Evolutionary conservation across 1,140 invertebrate genomes (phyloP).

Genomic region (Colletes gigas): DNA sequence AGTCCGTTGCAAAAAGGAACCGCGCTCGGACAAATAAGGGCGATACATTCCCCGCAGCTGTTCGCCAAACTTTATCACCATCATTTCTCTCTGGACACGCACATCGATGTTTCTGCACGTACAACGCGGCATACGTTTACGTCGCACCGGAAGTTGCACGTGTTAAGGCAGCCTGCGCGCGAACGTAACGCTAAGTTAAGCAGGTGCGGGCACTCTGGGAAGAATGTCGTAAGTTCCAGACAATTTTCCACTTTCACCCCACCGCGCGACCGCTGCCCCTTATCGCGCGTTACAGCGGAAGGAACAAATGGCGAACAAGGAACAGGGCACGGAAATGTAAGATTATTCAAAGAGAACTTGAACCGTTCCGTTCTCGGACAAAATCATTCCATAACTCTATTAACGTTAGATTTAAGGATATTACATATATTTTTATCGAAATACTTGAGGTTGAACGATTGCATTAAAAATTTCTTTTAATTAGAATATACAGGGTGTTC

Average conservation of each 20-base stretch:
- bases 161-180: slow-evolving; percentile 2
- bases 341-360: neutral
- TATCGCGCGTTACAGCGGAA: no score
- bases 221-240: slow-evolving; percentile 13
- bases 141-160: slow-evolving; percentile 2
- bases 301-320: neutral
- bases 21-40: slow-evolving; percentile 69
- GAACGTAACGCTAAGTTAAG: neutral
- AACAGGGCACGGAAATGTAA: neutral
- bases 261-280: neutral
- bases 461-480: no score
- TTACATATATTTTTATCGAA: no score
- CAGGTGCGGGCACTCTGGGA: neutral
- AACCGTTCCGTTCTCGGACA: neutral
- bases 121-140: neutral
- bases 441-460: no score
- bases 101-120: slow-evolving; percentile 4
- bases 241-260: neutral
- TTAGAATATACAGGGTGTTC: no score
- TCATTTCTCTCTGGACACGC: slow-evolving; percentile 20
- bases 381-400: no score
- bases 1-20: slow-evolving; percentile 38
- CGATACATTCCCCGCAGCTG: slow-evolving; percentile 73
- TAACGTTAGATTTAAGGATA: no score
- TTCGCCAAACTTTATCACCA: slow-evolving; percentile 66